These are phyloP conservation scores for Papilio demoleus DNA, from an alignment of 2,888 invertebrate species.

Conservation along the genomic window DNA sequence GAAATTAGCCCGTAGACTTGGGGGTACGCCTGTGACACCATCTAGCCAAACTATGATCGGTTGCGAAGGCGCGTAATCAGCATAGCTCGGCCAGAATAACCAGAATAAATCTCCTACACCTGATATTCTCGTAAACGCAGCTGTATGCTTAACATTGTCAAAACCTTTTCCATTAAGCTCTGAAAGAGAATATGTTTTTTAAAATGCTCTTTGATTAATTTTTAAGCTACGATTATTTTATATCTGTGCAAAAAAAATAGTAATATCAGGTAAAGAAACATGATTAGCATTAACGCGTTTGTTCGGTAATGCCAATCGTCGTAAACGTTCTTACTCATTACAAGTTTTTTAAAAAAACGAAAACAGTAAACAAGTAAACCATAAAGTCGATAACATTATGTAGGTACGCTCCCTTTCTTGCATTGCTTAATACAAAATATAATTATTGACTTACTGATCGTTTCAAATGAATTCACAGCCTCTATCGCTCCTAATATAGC, in stretches of 20 bases:
- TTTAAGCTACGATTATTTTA: too few relatives aligned
- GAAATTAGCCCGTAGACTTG: constrained; percentile 94
- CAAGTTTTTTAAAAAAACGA: not conserved
- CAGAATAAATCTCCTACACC: constrained; percentile 91
- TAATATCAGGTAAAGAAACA: too few relatives aligned
- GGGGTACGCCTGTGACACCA: constrained; percentile 91
- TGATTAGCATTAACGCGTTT: too few relatives aligned
- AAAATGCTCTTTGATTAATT: too few relatives aligned
- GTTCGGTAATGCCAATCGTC: too few relatives aligned
- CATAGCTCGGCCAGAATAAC: constrained; percentile 91
- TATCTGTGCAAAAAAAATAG: too few relatives aligned
- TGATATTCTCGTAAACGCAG: constrained; percentile 89
- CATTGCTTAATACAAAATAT: not conserved
- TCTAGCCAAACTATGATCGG: constrained; percentile 94
- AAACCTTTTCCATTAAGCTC: constrained; percentile 68
- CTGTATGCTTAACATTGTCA: constrained; percentile 86
- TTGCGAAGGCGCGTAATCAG: constrained; percentile 75
- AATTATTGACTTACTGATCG: constrained; percentile 47
- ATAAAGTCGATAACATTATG: constrained; percentile 6
- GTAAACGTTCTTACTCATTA: too few relatives aligned
- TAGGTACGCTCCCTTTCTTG: not conserved
- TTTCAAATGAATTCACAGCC: constrained; percentile 43
- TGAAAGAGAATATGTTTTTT: constrained; percentile 47
- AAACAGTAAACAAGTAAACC: not conserved
- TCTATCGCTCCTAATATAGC: constrained; percentile 47